Evolutionary conservation across 1,140 invertebrate genomes (phyloP), one percentile per base, ranked within the genome.

Genomic region (Atta cephalotes): DNA sequence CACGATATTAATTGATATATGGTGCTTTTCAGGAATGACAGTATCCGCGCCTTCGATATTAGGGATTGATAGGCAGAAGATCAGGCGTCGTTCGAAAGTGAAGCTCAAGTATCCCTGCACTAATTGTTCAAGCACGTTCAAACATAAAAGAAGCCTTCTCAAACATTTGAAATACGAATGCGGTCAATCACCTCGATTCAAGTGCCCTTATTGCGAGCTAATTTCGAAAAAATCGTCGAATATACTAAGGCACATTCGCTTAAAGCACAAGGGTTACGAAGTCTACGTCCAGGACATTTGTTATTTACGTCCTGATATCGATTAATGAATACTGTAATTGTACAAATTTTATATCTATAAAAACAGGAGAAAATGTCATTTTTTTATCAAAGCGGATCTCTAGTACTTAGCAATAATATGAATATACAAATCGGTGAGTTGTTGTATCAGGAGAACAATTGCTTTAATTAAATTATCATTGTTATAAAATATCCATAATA

Each of bases 151-250:
- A 72, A 95, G 96, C 70, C 93, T 96, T 84, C 94, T 95, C 0
- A 94, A 96, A 12, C 96, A 96, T 90, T 71, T 96, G 88, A 94
- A 94, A 76, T 96, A 94, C 91, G 95, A 96, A 86, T 96, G 96
- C 78, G 96, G 96, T 2, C 94, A 96, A 53, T 96, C 96, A 39
- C 96, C 96, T 0, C 93, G 95, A 51, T 96, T 96, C 90, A 95
- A 95, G 76, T 96, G 96, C 87, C 95, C 95, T 16, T 92, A 95
- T 85, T 96, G 96, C 85, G 65, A 92, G 14, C 91, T 95, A n/a
- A 90, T 92, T 31, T 95, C 95, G 28, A 95, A 95, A 87, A 94
- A 94, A 74, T 92, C 92, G 9, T 94, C 91, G 1, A 95, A 95
- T 45, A 62, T 95, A 28, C 92, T 90, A 79, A 88, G 89, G 39